These are phyloP conservation scores for Onthophagus sagittarius DNA, from an alignment of 2,888 invertebrate species.

Conservation along the genomic window DNA sequence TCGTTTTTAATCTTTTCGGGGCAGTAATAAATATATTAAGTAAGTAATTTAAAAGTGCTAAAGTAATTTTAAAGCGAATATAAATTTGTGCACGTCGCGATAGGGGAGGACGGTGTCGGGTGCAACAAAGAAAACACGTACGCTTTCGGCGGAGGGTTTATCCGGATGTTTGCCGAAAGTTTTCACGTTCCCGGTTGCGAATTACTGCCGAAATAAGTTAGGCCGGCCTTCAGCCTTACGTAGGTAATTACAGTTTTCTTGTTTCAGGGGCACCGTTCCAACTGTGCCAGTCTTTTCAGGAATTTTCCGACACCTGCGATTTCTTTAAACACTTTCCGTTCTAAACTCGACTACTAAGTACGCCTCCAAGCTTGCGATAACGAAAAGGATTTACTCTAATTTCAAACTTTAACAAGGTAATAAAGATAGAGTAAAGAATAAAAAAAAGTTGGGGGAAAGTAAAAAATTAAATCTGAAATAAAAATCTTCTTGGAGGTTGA, in stretches of 20 bases:
- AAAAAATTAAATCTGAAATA: not conserved
- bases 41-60: conserved; percentile 43
- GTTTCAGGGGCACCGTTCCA: conserved; percentile 25
- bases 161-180: conserved; percentile 43
- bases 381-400: not conserved
- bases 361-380: not conserved
- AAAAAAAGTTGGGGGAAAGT: not conserved
- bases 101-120: conserved; percentile 3
- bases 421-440: too few species aligned
- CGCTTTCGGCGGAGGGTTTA: conserved; percentile 35
- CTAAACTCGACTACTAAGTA: not conserved
- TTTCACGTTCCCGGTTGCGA: conserved; percentile 39
- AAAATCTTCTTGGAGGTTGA: not conserved
- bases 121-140: conserved; percentile 38
- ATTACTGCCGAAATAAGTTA: conserved; percentile 43
- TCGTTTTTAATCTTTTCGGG: not conserved
- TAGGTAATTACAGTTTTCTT: conserved; percentile 42
- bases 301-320: conserved; percentile 3
- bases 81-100: conserved; percentile 32
- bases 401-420: not conserved
- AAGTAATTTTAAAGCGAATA: conserved; percentile 43
- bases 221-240: conserved; percentile 25
- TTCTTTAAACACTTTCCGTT: not conserved
- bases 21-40: conserved; percentile 37
- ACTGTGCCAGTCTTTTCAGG: not conserved